Evolutionary conservation across 2,888 invertebrate genomes (phyloP).

Genomic region (Fragum sueziense): DNA sequence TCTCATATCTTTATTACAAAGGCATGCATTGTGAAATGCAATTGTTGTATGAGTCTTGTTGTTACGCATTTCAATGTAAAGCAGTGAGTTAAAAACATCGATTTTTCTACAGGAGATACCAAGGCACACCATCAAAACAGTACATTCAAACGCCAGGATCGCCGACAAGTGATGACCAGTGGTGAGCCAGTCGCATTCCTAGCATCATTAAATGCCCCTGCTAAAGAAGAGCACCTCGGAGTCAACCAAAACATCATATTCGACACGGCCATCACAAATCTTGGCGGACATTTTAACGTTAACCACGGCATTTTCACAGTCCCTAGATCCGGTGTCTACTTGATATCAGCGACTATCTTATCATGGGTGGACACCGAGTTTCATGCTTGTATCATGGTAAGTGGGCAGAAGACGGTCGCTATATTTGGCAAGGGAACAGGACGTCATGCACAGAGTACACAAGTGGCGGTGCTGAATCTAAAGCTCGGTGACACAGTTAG

Average conservation of each 20-base stretch:
- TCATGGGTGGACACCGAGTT: slow-evolving; percentile 17
- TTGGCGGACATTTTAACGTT: neutral
- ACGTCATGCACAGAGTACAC: slow-evolving; percentile 17
- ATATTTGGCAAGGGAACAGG: slow-evolving; percentile 10
- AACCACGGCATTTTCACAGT: slow-evolving; percentile 8
- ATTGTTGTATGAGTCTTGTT: too few relatives aligned
- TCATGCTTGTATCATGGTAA: slow-evolving; percentile 3
- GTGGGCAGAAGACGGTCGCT: neutral
- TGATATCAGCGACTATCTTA: slow-evolving; percentile 17
- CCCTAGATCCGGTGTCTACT: slow-evolving; percentile 12
- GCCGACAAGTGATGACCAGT: neutral
- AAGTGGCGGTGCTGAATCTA: neutral
- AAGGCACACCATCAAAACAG: neutral
- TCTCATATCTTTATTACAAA: too few relatives aligned
- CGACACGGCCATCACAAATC: slow-evolving; percentile 3
- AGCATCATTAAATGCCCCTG: neutral
- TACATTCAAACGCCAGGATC: neutral
- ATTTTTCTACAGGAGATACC: too few relatives aligned
- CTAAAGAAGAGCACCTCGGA: slow-evolving; percentile 2
- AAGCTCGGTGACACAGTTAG: slow-evolving; percentile 7
- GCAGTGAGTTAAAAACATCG: too few relatives aligned
- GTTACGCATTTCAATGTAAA: too few relatives aligned
- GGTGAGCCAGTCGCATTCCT: neutral
- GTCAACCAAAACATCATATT: slow-evolving; percentile 4
- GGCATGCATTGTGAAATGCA: too few relatives aligned